These are phyloP conservation scores for Guaruba guarouba DNA, from an alignment of 2,113 vertebrate genomes.

Conservation along the genomic window DNA sequence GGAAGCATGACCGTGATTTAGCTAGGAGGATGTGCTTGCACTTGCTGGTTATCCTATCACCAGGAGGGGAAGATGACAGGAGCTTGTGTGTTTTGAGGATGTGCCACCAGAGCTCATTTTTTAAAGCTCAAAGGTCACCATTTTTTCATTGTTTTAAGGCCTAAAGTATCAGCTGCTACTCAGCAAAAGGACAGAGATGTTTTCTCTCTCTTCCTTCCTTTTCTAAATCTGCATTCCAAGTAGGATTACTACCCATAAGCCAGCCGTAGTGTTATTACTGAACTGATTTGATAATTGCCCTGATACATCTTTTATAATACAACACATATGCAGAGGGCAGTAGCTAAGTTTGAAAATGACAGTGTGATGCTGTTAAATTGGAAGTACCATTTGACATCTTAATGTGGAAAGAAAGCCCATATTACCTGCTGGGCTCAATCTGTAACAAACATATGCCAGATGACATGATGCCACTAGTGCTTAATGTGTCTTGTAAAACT, in stretches of 20 bases:
- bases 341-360: background rate
- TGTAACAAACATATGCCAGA: background rate
- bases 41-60: background rate
- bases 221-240: background rate
- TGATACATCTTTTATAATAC: background rate
- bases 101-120: background rate
- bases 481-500: background rate
- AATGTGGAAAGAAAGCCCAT: background rate
- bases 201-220: background rate
- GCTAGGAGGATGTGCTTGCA: background rate
- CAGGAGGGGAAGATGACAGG: background rate
- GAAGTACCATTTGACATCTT: background rate
- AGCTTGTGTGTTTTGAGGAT: background rate
- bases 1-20: background rate
- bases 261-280: background rate
- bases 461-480: background rate
- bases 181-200: background rate
- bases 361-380: background rate
- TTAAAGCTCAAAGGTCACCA: background rate
- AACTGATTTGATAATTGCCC: background rate
- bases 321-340: background rate
- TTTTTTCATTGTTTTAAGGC: background rate
- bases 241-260: background rate
- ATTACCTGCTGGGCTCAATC: background rate
- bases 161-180: background rate